Evolutionary conservation across 1,140 invertebrate species (phyloP).

Genomic region (Caenorhabditis elegans): WBcel235 BX284604.4:15263001-15263500

Average conservation of each 20-base stretch:
- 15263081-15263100: constrained; percentile 72
- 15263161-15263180: constrained; percentile 68
- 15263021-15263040: constrained; percentile 44
- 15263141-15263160: constrained; percentile 69
- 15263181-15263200: constrained; percentile 69
- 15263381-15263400: constrained; percentile 57
- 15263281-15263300: constrained; percentile 42
- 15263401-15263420: constrained; percentile 72
- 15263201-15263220: constrained; percentile 69
- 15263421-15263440: constrained; percentile 69
- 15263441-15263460: constrained; percentile 68
- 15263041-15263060: constrained; percentile 56
- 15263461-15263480: constrained; percentile 67
- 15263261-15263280: constrained; percentile 71
- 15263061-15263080: constrained; percentile 69
- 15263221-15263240: constrained; percentile 67
- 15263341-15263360: constrained; percentile 69
- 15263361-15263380: constrained; percentile 67
- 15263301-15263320: constrained; percentile 67
- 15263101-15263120: constrained; percentile 71
- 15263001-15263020: constrained; percentile 61
- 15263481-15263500: constrained; percentile 60
- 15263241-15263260: constrained; percentile 71
- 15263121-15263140: constrained; percentile 69
- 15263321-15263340: constrained; percentile 71